Evolutionary conservation across 2,113 vertebrate species (phyloP).

Genomic region (Rhombomys opimus): DNA sequence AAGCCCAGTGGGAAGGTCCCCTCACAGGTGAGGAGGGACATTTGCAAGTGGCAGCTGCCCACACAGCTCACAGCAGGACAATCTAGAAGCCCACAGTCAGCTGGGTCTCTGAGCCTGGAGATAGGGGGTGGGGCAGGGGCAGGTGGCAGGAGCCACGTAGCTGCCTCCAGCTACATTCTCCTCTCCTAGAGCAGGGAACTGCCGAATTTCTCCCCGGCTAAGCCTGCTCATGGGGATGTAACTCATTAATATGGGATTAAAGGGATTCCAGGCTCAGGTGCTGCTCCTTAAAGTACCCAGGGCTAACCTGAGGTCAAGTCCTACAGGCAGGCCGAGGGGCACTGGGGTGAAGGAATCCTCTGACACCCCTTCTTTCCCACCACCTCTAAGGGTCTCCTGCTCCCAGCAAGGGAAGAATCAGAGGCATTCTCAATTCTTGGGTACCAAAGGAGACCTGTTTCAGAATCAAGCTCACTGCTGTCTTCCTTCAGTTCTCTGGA

Average conservation of each 20-base stretch:
- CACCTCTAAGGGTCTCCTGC: background rate
- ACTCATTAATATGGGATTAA: slow-evolving; percentile 73
- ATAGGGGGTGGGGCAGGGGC: no score
- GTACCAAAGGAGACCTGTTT: background rate
- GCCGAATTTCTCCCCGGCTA: background rate
- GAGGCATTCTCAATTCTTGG: background rate
- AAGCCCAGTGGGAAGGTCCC: background rate
- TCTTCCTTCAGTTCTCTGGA: background rate
- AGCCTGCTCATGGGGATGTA: slow-evolving; percentile 13
- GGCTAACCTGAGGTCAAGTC: background rate
- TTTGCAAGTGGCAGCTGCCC: accelerated
- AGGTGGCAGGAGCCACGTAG: background rate
- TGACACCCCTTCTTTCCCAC: accelerated
- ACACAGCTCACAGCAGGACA: accelerated
- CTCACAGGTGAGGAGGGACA: background rate
- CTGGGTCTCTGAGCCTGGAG: background rate
- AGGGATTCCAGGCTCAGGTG: slow-evolving; percentile 3
- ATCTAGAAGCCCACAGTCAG: background rate
- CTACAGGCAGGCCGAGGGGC: background rate
- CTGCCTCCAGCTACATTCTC: background rate
- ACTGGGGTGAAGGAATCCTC: background rate
- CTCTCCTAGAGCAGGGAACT: background rate
- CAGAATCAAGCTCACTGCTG: background rate
- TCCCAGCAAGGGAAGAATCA: background rate
- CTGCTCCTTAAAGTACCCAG: background rate